A percentile compares a stretch with the other conserved stretches of the same genome.
phyloP scores from a whole-genome alignment of 2,113 vertebrate species.

The Megaceryle maxima region DNA sequence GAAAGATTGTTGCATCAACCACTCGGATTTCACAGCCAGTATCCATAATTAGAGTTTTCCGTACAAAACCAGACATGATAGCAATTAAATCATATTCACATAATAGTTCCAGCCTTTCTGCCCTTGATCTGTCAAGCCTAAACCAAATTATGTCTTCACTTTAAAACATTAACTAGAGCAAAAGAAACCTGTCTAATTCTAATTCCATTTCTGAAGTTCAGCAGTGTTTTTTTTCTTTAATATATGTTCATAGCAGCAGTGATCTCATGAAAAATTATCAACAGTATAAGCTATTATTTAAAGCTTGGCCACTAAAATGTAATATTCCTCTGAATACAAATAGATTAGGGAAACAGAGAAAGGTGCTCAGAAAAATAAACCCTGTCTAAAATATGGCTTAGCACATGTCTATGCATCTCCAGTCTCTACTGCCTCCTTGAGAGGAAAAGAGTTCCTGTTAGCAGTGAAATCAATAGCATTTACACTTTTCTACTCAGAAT shows the following conservation, averaged over 20 bases:
- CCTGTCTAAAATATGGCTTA: background rate
- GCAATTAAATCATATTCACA: background rate
- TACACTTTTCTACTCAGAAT: background rate
- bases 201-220: background rate
- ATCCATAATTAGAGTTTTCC: background rate
- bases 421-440: background rate
- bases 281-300: background rate
- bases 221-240: background rate
- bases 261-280: background rate
- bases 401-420: background rate
- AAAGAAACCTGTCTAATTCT: background rate
- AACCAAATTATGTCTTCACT: background rate
- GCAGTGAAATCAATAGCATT: background rate
- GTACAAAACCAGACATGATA: background rate
- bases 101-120: background rate
- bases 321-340: background rate
- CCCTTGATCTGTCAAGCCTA: background rate
- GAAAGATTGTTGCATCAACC: background rate
- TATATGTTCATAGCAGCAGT: background rate
- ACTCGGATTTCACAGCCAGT: background rate
- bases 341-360: background rate
- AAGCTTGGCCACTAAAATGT: background rate
- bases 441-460: background rate
- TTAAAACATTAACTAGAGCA: background rate
- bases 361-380: background rate